Conservation (phyloP, 2,888 invertebrate species). For the Eugnorisma glareosa region DNA sequence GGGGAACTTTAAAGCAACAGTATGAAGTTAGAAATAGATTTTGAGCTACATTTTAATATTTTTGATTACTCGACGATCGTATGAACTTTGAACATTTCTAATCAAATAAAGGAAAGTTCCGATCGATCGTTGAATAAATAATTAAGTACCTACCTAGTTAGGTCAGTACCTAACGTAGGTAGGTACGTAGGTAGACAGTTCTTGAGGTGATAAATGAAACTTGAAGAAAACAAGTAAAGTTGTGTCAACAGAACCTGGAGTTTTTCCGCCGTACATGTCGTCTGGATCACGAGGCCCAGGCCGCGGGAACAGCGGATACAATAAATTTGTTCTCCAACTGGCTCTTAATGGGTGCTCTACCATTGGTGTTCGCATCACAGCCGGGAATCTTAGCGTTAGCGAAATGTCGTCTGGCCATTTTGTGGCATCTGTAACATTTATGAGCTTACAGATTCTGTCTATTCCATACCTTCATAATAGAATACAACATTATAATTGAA, state of each 20-base stretch:
- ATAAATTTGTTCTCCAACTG: constrained; percentile 93
- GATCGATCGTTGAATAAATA: constrained; percentile 24
- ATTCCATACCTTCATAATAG: neutral
- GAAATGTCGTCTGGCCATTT: constrained; percentile 89
- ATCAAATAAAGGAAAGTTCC: constrained; percentile 1
- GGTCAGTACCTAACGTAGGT: neutral
- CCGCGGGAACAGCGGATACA: constrained; percentile 92
- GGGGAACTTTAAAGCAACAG: neutral
- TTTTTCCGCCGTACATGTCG: constrained; percentile 85
- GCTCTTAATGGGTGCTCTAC: constrained; percentile 84
- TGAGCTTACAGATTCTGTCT: constrained; percentile 12
- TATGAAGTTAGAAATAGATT: neutral
- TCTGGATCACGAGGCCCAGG: constrained; percentile 92
- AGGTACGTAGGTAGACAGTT: neutral
- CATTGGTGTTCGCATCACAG: constrained; percentile 90
- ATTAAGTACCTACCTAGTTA: neutral
- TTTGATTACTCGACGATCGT: neutral
- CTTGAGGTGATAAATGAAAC: neutral
- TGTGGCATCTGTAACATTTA: constrained; percentile 75
- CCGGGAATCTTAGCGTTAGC: constrained; percentile 92
- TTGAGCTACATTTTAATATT: neutral
- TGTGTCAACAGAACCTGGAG: constrained; percentile 88
- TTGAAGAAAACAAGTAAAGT: neutral
- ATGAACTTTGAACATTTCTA: neutral
- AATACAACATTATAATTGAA: neutral